These are phyloP conservation scores for roundworm (Caenorhabditis elegans) DNA, from an alignment of 1,140 invertebrate genomes.

Conservation along the genomic window DNA sequence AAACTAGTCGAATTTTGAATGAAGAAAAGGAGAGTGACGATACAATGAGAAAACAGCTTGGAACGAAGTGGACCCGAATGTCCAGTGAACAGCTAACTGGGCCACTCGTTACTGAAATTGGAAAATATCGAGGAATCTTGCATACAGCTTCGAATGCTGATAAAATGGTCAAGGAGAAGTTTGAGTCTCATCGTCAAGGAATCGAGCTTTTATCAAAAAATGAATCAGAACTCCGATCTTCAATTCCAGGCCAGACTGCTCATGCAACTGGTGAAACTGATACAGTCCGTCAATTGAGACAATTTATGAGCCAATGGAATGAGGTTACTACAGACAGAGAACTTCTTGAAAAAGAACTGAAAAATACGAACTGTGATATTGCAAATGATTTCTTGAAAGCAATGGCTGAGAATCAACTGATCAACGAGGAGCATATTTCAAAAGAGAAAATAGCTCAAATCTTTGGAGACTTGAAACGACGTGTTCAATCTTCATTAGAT, in stretches of 20 bases:
- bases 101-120: constrained; percentile 79
- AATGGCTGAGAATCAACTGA: constrained; percentile 79
- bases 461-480: constrained; percentile 79
- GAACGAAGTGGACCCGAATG: constrained; percentile 82
- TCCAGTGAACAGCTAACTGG: constrained; percentile 84
- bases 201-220: constrained; percentile 81
- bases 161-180: constrained; percentile 82
- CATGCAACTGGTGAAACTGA: constrained; percentile 46
- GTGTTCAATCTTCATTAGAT: constrained; percentile 74
- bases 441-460: constrained; percentile 75
- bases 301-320: constrained; percentile 84
- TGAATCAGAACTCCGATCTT: constrained; percentile 66
- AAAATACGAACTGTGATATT: constrained; percentile 81
- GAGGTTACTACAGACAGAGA: constrained; percentile 80
- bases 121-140: constrained; percentile 86
- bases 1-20: constrained; percentile 82
- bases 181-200: constrained; percentile 76
- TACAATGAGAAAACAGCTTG: constrained; percentile 84
- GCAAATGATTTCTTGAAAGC: constrained; percentile 68
- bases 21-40: constrained; percentile 89
- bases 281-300: constrained; percentile 74
- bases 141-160: constrained; percentile 83
- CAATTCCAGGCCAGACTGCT: constrained; percentile 66
- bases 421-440: constrained; percentile 77
- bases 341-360: constrained; percentile 74